Conservation (phyloP, 2,113 vertebrate genomes). For the Pao palembangensis region DNA sequence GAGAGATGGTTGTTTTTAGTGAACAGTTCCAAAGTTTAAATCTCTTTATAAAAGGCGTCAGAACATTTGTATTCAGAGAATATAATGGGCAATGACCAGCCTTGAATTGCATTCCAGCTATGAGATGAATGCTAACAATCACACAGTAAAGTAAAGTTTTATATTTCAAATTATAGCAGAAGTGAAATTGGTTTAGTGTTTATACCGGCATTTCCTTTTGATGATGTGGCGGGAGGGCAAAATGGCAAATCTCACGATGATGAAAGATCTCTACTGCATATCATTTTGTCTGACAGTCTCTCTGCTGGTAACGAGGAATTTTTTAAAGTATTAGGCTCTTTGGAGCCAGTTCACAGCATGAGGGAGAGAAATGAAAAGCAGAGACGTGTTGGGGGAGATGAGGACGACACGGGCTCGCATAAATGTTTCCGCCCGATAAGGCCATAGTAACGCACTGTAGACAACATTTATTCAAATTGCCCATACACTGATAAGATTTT, state of each 20-base stretch:
- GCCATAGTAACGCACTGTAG: slow-evolving; percentile 24
- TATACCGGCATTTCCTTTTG: slow-evolving; percentile 15
- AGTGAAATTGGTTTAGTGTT: neutral
- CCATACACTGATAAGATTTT: slow-evolving; percentile 14
- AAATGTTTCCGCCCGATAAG: slow-evolving; percentile 28
- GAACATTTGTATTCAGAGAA: too few relatives aligned
- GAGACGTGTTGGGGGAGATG: slow-evolving; percentile 28
- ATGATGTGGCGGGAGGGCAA: slow-evolving; percentile 32
- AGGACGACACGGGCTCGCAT: slow-evolving; percentile 17
- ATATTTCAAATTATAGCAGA: neutral
- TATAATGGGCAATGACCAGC: too few relatives aligned
- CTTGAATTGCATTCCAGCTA: too few relatives aligned
- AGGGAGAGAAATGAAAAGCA: slow-evolving; percentile 44
- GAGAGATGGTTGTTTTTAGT: too few relatives aligned
- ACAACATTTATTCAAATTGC: slow-evolving; percentile 33
- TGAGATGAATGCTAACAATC: too few relatives aligned
- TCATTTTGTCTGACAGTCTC: slow-evolving; percentile 56
- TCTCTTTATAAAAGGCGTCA: too few relatives aligned
- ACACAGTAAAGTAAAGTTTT: too few relatives aligned
- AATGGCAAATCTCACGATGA: slow-evolving; percentile 46
- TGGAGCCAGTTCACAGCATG: slow-evolving; percentile 36
- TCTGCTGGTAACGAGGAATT: slow-evolving; percentile 49
- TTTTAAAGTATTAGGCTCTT: slow-evolving; percentile 61
- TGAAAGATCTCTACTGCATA: slow-evolving; percentile 41
- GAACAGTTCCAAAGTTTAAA: too few relatives aligned